A percentile compares a stretch with the other conserved stretches of the same genome.
phyloP scores from a whole-genome alignment of 2,113 vertebrate genomes.

The Isurus oxyrinchus region DNA sequence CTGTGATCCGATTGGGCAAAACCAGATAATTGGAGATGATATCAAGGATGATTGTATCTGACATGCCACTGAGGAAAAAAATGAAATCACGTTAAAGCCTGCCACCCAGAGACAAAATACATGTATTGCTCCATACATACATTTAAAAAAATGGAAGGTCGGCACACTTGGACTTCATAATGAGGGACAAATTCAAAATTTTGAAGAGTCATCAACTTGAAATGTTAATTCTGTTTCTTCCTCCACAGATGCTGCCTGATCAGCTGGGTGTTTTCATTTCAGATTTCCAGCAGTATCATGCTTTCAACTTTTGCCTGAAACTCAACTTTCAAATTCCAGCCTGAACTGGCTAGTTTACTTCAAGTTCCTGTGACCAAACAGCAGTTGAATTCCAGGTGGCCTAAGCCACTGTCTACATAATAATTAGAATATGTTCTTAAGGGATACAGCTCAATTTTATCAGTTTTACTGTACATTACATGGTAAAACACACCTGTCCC shows the following conservation, averaged over 20 bases:
- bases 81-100: constrained; percentile 34
- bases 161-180: not conserved
- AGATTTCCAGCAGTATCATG: not conserved
- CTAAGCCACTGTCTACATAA: not conserved
- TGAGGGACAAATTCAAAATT: not conserved
- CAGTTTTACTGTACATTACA: not conserved
- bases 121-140: not conserved
- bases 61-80: constrained; percentile 68
- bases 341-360: not conserved
- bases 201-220: not conserved
- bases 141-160: not conserved
- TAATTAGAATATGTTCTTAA: not conserved
- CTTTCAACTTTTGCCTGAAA: not conserved
- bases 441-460: not conserved
- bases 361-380: not conserved
- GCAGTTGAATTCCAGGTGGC: not conserved
- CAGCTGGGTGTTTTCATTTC: not conserved
- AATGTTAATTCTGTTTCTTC: not conserved
- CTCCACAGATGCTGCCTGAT: not conserved
- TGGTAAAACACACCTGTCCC: not conserved
- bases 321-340: not conserved
- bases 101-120: not conserved
- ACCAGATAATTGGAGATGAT: constrained; percentile 84
- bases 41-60: constrained; percentile 82
- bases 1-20: constrained; percentile 83